Conservation (phyloP, 2,797 vertebrate genomes). For the Myoxocephalus aenaeus region DNA sequence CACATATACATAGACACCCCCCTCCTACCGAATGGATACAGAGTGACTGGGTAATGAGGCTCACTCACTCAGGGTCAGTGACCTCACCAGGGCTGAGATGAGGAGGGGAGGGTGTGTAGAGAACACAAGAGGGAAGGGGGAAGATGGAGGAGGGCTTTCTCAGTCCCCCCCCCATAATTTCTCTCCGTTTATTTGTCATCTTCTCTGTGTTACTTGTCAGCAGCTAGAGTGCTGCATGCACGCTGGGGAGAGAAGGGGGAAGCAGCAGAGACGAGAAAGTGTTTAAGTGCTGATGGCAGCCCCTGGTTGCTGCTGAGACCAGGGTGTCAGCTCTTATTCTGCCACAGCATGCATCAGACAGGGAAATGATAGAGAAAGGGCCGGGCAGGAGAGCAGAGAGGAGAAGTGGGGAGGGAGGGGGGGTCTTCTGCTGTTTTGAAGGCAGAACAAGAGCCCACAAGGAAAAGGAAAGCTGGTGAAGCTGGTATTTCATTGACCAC, state of each 20-base stretch:
- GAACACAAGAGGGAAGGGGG: conserved; percentile 46
- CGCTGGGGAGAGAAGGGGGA: conserved; percentile 46
- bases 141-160: conserved; percentile 41
- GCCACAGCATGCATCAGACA: conserved; percentile 73
- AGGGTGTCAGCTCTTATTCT: conserved; percentile 77
- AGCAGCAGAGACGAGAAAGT: conserved; percentile 61
- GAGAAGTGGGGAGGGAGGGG: background rate
- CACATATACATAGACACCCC: background rate
- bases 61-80: conserved; percentile 73
- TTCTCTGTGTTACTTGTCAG: conserved; percentile 68
- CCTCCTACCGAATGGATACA: conserved; percentile 63
- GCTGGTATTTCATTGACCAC: conserved; percentile 58
- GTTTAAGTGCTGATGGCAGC: conserved; percentile 77
- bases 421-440: conserved; percentile 47
- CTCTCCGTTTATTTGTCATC: conserved; percentile 69
- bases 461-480: conserved; percentile 25
- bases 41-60: conserved; percentile 81
- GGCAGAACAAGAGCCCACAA: conserved; percentile 41
- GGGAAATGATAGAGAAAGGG: conserved; percentile 74
- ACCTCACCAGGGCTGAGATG: conserved; percentile 65
- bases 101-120: conserved; percentile 15
- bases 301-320: conserved; percentile 73
- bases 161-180: conserved; percentile 42
- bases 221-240: conserved; percentile 55
- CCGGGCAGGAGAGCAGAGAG: conserved; percentile 14